Percentiles rank a stretch among this genome's conserved stretches.
Evolutionary conservation across 2,113 vertebrate genomes (phyloP).

Genomic region (Thymallus thymallus): DNA sequence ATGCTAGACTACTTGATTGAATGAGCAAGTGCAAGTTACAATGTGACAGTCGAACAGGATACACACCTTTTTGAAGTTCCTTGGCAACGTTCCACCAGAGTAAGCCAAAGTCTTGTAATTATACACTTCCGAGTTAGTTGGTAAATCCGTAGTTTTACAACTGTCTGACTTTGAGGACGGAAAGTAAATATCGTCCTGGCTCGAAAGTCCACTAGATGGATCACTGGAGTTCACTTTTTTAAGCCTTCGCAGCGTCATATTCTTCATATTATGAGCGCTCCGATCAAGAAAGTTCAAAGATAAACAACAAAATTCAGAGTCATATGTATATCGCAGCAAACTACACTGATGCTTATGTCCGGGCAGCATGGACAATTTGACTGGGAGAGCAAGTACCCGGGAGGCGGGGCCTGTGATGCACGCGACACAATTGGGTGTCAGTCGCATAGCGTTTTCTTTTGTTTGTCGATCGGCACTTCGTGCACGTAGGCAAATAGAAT

Average conservation of each 20-base stretch:
- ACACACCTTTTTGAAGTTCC: constrained; percentile 79
- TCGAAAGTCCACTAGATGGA: constrained; percentile 46
- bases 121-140: constrained; percentile 66
- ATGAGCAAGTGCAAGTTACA: neutral
- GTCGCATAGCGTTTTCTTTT: too few relatives aligned
- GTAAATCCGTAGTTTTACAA: constrained; percentile 50
- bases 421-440: neutral
- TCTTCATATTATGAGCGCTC: constrained; percentile 31
- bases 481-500: too few relatives aligned
- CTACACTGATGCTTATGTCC: neutral
- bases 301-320: neutral
- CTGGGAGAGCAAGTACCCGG: neutral
- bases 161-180: constrained; percentile 74
- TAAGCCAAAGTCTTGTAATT: constrained; percentile 84
- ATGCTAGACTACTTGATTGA: neutral
- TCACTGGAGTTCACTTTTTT: constrained; percentile 72
- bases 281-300: neutral
- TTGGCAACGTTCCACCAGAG: constrained; percentile 83
- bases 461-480: too few relatives aligned
- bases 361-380: neutral
- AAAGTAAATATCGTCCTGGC: constrained; percentile 72
- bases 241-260: constrained; percentile 74
- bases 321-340: constrained; percentile 60
- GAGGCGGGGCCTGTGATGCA: neutral
- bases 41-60: constrained; percentile 65